Evolutionary conservation across 2,113 vertebrate species (phyloP), one percentile per base, ranked within the genome.

Genomic region (Sorex araneus): DNA sequence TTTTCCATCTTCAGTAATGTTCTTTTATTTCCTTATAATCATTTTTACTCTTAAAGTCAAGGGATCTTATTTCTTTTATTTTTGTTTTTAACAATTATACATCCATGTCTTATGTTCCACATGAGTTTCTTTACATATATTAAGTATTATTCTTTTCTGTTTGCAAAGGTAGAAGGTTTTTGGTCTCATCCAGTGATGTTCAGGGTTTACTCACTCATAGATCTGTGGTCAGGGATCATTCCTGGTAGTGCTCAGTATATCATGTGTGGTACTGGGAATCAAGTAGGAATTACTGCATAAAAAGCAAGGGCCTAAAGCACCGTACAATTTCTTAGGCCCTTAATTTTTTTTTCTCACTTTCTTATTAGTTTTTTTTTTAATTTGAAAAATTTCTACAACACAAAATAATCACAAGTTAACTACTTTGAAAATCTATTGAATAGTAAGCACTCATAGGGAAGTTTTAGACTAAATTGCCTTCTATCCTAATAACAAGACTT

Each of bases 401-500:
- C n/a, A 76, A 66, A 94, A 86, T 43, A 43, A 79, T 73, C 69
- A 30, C 54, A 91, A 80, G 34, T 16, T 40, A 87, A 74, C 27
- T 50, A 28, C 64, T 73, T 71, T 82, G 12, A 27, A 73, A 36
- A 27, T 18, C 9, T 66, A 21, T 43, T 36, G 75, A 9, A 2
- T 54, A n/a, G 16, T 40, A 64, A 82, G 36, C 12, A 81, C 30
- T 71, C 54, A 47, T 0, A 3, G 27, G 34, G 64, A 85, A 75
- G 12, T 43, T 18, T 79, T 78, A 64, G 21, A 47, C 36, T 28
- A 79, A 77, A 78, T 0, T 32, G 23, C 28, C 4, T 75, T 87
- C 18, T 3, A 32, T 25, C 81, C 87, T 27, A 71, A 71, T n/a
- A 12, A 78, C 27, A 91, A 28, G 25, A 25, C 34, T 95, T 86